Evolutionary conservation across 1,140 invertebrate genomes (phyloP), one percentile per base, ranked within the genome.

Genomic region (Hormaphis cornu): DNA sequence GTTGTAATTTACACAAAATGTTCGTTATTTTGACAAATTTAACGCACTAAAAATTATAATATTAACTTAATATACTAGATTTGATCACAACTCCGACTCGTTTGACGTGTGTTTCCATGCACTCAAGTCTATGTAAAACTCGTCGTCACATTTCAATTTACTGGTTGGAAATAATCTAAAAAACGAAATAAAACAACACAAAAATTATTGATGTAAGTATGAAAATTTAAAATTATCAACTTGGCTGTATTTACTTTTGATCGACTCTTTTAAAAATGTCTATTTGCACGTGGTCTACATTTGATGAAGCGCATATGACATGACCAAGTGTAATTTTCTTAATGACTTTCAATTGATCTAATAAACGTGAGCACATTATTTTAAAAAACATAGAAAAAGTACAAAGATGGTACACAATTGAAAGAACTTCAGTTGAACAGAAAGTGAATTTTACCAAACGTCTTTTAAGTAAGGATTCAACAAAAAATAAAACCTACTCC

Each of bases 211-310:
- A 35, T 1, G 10, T 20, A 33, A 33, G 1, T 22, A 22, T 20
- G 14, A 35, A 20, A 8, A 30, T 26, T 37, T 56, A 12, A 56
- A n/a, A n/a, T n/a, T n/a, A n/a, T n/a, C n/a, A n/a, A n/a, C n/a
- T n/a, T n/a, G n/a, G n/a, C n/a, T n/a, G n/a, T 54, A 54, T 33
- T 56, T 56, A 56, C 53, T 37, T 22, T n/a, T 56, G 53, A 37
- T 56, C 30, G 9, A 56, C 9, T 2, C 22, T 0, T 56, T 56
- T 56, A 22, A 56, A 56, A 20, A 35, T 56, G 10, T 56, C 30
- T 35, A 1, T 14, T 16, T 56, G 53, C 20, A 56, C 30, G 30
- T 56, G 10, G 9, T 56, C 30, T 9, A 56, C 10, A 37, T 56
- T 56, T 12, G 53, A 35, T 18, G 30, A 20, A 35, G 53, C 30